These are phyloP conservation scores for Sebastes taczanowskii DNA, from an alignment of 2,797 vertebrate species.

Conservation along the genomic window DNA sequence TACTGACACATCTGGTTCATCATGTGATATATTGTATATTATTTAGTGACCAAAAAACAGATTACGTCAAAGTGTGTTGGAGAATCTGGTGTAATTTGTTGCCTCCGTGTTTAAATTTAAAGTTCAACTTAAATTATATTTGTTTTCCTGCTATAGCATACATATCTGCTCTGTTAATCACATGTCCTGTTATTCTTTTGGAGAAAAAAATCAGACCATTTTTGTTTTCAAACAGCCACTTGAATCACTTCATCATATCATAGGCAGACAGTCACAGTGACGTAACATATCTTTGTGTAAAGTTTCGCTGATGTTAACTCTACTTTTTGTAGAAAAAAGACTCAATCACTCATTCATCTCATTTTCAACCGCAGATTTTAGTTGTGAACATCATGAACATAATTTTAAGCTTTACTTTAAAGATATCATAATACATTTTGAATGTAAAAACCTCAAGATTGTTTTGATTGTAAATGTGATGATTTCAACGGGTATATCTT, in stretches of 20 bases:
- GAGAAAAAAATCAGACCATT: background rate
- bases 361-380: too few relatives aligned
- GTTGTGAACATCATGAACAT: background rate
- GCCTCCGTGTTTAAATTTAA: background rate
- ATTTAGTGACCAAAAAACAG: background rate
- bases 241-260: background rate
- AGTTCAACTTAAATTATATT: background rate
- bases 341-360: background rate
- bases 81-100: background rate
- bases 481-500: background rate
- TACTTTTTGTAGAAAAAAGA: background rate
- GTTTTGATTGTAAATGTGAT: background rate
- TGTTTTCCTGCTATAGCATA: too few relatives aligned
- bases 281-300: background rate
- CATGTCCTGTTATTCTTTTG: background rate
- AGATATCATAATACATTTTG: background rate
- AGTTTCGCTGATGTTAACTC: background rate
- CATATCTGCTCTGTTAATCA: background rate
- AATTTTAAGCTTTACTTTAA: background rate
- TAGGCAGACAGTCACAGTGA: background rate
- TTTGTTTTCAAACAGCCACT: background rate
- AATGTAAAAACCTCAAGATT: background rate
- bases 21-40: background rate
- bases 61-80: background rate
- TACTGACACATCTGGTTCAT: background rate